Evolutionary conservation across 2,888 invertebrate species (phyloP).

Genomic region (Chrysodeixis includens): DNA sequence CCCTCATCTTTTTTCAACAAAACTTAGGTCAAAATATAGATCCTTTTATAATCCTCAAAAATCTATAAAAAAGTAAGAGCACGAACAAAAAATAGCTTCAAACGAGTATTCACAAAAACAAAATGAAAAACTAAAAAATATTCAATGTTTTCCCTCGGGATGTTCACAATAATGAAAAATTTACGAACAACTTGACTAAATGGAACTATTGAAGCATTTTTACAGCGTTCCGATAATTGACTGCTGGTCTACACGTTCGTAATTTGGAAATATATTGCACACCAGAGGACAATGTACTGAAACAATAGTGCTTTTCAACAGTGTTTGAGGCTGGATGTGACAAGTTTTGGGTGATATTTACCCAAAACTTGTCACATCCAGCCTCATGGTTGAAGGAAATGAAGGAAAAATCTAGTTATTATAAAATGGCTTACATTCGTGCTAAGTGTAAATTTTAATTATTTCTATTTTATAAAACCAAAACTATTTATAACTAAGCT

Average conservation of each 20-base stretch:
- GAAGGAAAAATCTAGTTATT: too few relatives aligned
- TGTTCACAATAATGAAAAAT: conserved; percentile 6
- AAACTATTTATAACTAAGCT: too few relatives aligned
- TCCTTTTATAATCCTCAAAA: too few relatives aligned
- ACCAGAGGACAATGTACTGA: conserved; percentile 25
- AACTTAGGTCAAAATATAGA: too few relatives aligned
- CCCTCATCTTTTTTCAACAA: too few relatives aligned
- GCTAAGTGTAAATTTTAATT: too few relatives aligned
- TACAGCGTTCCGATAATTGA: conserved; percentile 43
- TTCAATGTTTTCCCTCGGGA: conserved; percentile 6
- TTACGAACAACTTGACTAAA: conserved; percentile 20
- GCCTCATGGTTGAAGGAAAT: too few relatives aligned
- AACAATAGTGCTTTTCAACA: conserved; percentile 12
- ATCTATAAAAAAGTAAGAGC: too few relatives aligned
- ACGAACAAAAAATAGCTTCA: too few relatives aligned
- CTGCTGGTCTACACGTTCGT: conserved; percentile 22
- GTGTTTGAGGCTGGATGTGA: background rate
- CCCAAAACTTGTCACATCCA: too few relatives aligned
- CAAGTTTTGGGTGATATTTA: background rate
- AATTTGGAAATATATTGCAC: conserved; percentile 37
- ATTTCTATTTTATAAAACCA: too few relatives aligned
- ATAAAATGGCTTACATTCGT: too few relatives aligned
- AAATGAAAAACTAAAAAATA: background rate
- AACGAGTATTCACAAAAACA: background rate
- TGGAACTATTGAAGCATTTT: conserved; percentile 43